Evolutionary conservation across 1,140 invertebrate species (phyloP), one percentile per base, ranked within the genome.

Genomic region (Brachionus sp.): DNA sequence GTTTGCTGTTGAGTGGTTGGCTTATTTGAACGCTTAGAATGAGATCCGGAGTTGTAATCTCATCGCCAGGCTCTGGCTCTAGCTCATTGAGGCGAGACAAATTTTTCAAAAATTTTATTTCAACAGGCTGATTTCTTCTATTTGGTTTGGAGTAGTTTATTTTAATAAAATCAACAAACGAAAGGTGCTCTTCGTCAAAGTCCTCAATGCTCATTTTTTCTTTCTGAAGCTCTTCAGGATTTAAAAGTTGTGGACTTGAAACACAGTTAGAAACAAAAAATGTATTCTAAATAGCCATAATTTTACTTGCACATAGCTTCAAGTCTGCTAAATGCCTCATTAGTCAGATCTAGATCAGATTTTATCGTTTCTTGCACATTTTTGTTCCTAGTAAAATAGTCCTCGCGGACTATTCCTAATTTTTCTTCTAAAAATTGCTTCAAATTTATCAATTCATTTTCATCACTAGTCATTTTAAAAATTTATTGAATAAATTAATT

Each of bases 21-120:
- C 77, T 80, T 39, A 80, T 33, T 62, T 80, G 77, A 16, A 80
- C 77, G 29, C 25, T 66, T 44, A 80, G 25, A 80, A 80, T 66
- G 7, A 80, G 7, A 10, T 80, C 77, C 19, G 77, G 77, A 12
- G 62, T 66, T 50, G 29, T 23, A 25, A 80, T 62, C 29, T 62
- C 3, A 62, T 80, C 77, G 10, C 33, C 53, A 10, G 6, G n/a
- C n/a, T 57, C 50, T 19, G 77, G 50, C 5, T 80, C 77, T 10
- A 80, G 50, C 35, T 80, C 77, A 12, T 80, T 80, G 1, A 62
- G 39, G 5, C 37, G 10, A 9, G 77, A 25, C 25, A 80, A 35
- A 44, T 80, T 80, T 29, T 80, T 80, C 33, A 80, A 23, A 44
- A 80, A 80, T 35, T 62, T 80, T 7, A 80, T 80, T 25, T 80